Conservation (phyloP, 1,140 invertebrate genomes). For the Dermatophagoides farinae region DNA sequence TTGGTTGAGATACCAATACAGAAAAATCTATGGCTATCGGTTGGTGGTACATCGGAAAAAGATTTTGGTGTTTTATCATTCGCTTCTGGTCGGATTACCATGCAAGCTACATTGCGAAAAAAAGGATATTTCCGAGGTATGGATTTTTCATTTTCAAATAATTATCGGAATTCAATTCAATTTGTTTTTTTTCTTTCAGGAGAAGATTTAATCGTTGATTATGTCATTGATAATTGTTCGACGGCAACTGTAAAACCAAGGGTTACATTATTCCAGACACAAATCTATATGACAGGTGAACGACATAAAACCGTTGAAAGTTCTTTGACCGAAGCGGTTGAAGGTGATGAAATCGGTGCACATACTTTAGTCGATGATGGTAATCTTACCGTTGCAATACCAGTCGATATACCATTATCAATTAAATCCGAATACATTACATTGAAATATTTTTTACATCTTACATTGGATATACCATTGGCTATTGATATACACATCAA, state of each 20-base stretch:
- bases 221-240: constrained; percentile 3
- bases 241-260: constrained; percentile 3
- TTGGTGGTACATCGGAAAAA: constrained; percentile 8
- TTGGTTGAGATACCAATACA: not conserved
- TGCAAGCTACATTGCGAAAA: constrained; percentile 1
- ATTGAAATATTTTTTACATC: constrained; percentile 8
- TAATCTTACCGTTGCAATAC: not conserved
- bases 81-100: not conserved
- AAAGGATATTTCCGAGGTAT: constrained; percentile 5
- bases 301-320: constrained; percentile 9
- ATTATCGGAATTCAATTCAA: not conserved
- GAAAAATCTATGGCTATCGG: constrained; percentile 2
- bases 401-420: constrained; percentile 5
- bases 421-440: constrained; percentile 3
- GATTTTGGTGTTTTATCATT: constrained; percentile 7
- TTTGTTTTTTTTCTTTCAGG: not conserved
- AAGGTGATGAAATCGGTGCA: not conserved
- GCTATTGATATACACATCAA: constrained; percentile 10
- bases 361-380: not conserved
- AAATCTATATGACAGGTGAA: constrained; percentile 11
- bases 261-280: constrained; percentile 4
- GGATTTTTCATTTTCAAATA: not conserved
- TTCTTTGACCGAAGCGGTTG: not conserved
- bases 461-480: constrained; percentile 7
- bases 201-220: not conserved